phyloP scores from a whole-genome alignment of 2,888 invertebrate genomes.

The Pycnomerus fuliginosus region DNA sequence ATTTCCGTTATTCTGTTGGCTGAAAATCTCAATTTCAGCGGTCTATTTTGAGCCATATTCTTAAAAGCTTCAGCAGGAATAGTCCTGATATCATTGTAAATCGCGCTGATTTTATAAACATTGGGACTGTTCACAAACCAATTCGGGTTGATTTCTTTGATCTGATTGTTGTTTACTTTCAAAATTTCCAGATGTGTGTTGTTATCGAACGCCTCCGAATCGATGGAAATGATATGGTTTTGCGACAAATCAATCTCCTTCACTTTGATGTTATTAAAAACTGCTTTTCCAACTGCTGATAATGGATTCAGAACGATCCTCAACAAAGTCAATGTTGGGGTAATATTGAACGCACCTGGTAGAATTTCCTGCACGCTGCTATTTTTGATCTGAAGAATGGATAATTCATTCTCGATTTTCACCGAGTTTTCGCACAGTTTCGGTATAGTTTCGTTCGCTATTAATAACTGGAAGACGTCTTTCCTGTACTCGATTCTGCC shows the following conservation, averaged over 20 bases:
- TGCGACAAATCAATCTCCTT: constrained; percentile 41
- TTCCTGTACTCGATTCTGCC: constrained; percentile 23
- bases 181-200: constrained; percentile 40
- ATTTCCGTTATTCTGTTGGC: constrained; percentile 39
- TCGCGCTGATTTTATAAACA: constrained; percentile 39
- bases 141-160: constrained; percentile 35
- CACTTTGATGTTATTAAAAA: constrained; percentile 38
- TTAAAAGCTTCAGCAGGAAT: constrained; percentile 37
- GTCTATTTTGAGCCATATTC: constrained; percentile 33
- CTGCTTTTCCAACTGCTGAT: constrained; percentile 32
- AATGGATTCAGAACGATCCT: constrained; percentile 38
- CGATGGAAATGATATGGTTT: constrained; percentile 38
- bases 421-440: constrained; percentile 30
- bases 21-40: constrained; percentile 38
- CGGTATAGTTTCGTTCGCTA: constrained; percentile 29
- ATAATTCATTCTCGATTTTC: constrained; percentile 32
- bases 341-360: constrained; percentile 39
- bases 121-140: constrained; percentile 42
- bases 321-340: constrained; percentile 36
- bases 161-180: constrained; percentile 37
- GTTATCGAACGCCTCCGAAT: constrained; percentile 39
- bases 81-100: constrained; percentile 36
- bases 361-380: constrained; percentile 34
- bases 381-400: constrained; percentile 35
- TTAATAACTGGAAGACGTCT: constrained; percentile 34